Base-by-base conservation (phyloP, 2,113 vertebrate species). In the Chionodraco myersi region DNA sequence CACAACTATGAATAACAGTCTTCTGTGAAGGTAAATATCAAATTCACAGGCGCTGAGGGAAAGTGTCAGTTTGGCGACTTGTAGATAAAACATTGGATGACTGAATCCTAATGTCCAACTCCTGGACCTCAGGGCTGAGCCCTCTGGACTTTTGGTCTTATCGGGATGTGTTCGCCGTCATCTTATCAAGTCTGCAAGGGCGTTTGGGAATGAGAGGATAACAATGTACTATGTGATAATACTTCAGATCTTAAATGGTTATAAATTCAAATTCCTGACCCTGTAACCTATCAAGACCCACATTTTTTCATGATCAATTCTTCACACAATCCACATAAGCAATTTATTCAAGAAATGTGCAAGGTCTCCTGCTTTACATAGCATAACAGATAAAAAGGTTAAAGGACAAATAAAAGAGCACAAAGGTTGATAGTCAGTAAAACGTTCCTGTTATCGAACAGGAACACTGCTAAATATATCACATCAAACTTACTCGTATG, bases 401-500 rank as follows among this genome's bases (percentile, higher is more conserved):
- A 80, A 62, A 49, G 14, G 41, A 49, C 16, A 49, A 56, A 62
- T 16, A 41, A 48, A 59, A 53, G 18, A 44, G 34, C 13, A 61
- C 9, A 14, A 36, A 60, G 18, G 62, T 15, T n/a, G 9, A 69
- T 45, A 15, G 44, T 18, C 36, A 64, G 23, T 52, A 45, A 53
- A 76, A 77, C 21, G 26, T n/a, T 63, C 11, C 45, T 18, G 62
- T 49, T 36, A 36, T 21, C 16, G 16, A 59, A 47, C 48, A 66
- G 7, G 13, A n/a, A 66, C 18, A 47, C 47, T 47, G 45, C 16
- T 51, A 6, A 64, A 64, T 10, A 44, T 30, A 52, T 52, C 36
- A 47, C 21, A 60, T 67, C 23, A 53, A 53, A 18, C 30, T 51
- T 58, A 63, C n/a, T 26, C 2, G 0, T 57, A 41, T 44, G 57